Percentiles rank a stretch among this genome's conserved stretches.
phyloP scores from a whole-genome alignment of 1,140 invertebrate species.

The Spodoptera litura region DNA sequence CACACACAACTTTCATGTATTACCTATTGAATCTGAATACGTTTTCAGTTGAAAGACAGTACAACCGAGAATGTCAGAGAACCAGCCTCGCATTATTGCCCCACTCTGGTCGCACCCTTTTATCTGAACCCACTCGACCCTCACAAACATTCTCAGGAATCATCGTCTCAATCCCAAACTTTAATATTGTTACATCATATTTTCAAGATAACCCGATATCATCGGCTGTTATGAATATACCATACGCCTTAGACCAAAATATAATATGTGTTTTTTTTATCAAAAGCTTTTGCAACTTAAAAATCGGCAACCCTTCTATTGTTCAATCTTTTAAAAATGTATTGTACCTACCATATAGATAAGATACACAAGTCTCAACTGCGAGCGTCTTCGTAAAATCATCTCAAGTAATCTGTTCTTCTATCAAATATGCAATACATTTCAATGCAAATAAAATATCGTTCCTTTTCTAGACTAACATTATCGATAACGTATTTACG shows the following conservation, averaged over 20 bases:
- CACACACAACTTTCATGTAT: slow-evolving; percentile 2
- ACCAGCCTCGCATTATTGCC: slow-evolving; percentile 59
- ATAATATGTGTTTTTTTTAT: neutral
- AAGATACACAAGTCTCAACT: neutral
- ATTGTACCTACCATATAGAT: too few relatives aligned
- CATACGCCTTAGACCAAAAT: slow-evolving; percentile 18
- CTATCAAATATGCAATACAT: slow-evolving; percentile 41
- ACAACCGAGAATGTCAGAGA: neutral
- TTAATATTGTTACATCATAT: slow-evolving; percentile 67
- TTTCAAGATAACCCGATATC: slow-evolving; percentile 59
- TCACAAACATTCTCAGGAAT: slow-evolving; percentile 67
- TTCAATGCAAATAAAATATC: slow-evolving; percentile 42
- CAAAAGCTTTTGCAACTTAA: neutral
- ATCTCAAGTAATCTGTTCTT: slow-evolving; percentile 18
- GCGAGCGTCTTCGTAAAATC: slow-evolving; percentile 12
- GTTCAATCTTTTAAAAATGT: slow-evolving; percentile 1
- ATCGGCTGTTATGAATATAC: slow-evolving; percentile 49
- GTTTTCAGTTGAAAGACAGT: slow-evolving; percentile 34
- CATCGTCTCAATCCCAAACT: slow-evolving; percentile 68
- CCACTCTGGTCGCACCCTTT: slow-evolving; percentile 69
- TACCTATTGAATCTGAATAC: slow-evolving; percentile 24
- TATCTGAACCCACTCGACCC: slow-evolving; percentile 70
- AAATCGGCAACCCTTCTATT: neutral
- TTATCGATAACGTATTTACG: slow-evolving; percentile 31
- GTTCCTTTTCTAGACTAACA: slow-evolving; percentile 28